Evolutionary conservation across 2,797 vertebrate species (phyloP).

Genomic region (Eremophila alpestris): DNA sequence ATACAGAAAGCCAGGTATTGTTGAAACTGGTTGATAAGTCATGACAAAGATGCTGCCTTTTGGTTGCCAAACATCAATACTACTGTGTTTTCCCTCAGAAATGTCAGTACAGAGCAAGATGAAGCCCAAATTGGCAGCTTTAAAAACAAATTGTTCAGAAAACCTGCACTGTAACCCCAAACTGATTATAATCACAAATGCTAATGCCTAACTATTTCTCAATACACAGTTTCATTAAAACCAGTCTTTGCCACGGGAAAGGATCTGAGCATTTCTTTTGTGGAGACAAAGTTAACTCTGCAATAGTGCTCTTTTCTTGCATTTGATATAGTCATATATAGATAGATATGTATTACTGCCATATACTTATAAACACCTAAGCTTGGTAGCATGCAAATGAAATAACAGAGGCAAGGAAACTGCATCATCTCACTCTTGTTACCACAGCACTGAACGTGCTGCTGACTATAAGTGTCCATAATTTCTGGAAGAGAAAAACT

Average conservation of each 20-base stretch:
- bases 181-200: constrained; percentile 71
- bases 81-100: constrained; percentile 41
- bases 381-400: constrained; percentile 69
- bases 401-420: constrained; percentile 56
- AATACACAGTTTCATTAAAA: constrained; percentile 72
- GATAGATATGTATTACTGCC: constrained; percentile 61
- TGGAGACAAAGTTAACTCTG: constrained; percentile 72
- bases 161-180: constrained; percentile 70
- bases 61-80: constrained; percentile 58
- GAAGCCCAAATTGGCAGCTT: constrained; percentile 65
- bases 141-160: constrained; percentile 66
- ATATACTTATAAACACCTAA: constrained; percentile 65
- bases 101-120: constrained; percentile 60
- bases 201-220: constrained; percentile 72
- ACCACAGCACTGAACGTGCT: constrained; percentile 21
- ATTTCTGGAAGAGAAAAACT: constrained; percentile 73
- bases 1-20: constrained; percentile 82
- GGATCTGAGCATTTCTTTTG: constrained; percentile 43
- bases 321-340: constrained; percentile 51
- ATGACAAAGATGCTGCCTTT: constrained; percentile 58
- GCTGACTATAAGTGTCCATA: constrained; percentile 36
- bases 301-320: constrained; percentile 55
- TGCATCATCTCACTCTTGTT: background rate
- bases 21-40: constrained; percentile 69
- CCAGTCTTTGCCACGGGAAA: constrained; percentile 69